Evolutionary conservation across 2,888 invertebrate species (phyloP).

Genomic region (Polyommatus icarus): DNA sequence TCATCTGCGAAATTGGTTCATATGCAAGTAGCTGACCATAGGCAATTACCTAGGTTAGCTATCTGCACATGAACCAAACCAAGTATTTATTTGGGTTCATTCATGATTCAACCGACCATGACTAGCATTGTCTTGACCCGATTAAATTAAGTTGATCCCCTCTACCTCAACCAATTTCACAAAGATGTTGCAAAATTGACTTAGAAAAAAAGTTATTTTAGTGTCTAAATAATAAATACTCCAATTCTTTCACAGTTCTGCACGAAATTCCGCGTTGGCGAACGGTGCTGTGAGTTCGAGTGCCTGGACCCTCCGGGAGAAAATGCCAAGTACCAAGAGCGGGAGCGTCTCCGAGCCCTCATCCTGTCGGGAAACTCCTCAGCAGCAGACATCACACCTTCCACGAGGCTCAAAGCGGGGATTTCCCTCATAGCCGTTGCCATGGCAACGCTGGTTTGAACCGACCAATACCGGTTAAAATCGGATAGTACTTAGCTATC

Average conservation of each 20-base stretch:
- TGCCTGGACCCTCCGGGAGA: constrained; percentile 90
- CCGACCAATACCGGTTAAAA: constrained; percentile 11
- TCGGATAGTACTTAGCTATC: neutral
- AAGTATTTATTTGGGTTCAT: no score
- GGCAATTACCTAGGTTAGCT: no score
- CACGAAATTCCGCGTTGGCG: constrained; percentile 90
- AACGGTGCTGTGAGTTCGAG: constrained; percentile 93
- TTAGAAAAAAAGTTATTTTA: no score
- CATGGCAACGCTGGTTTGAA: constrained; percentile 69
- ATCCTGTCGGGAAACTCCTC: constrained; percentile 82
- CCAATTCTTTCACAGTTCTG: constrained; percentile 83
- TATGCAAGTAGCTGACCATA: no score
- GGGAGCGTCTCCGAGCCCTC: constrained; percentile 80
- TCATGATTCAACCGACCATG: no score
- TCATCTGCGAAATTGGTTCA: no score
- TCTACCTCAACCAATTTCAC: no score
- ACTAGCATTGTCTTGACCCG: no score
- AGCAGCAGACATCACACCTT: constrained; percentile 57
- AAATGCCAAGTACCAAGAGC: constrained; percentile 80
- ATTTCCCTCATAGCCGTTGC: constrained; percentile 66
- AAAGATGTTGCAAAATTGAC: no score
- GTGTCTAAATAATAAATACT: neutral
- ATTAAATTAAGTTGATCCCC: no score
- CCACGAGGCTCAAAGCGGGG: constrained; percentile 58
- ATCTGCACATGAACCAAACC: no score